Conservation (phyloP, 2,797 vertebrate genomes). For the Parotocinclus haroldoi region DNA sequence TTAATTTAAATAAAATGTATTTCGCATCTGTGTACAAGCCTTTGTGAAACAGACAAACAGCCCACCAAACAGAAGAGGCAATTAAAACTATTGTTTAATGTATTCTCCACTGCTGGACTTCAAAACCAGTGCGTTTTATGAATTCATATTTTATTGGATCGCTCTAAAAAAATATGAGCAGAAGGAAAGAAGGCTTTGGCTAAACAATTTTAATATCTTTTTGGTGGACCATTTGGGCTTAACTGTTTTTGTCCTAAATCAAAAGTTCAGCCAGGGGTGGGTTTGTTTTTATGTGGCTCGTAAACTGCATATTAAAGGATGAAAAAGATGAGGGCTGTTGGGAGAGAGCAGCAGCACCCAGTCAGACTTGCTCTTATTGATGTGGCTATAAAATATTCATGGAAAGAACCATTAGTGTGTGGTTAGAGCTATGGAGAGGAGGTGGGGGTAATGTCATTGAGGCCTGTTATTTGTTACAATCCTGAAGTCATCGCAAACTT, state of each 20-base stretch:
- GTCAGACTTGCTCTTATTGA: slow-evolving; percentile 54
- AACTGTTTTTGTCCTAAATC: slow-evolving; percentile 51
- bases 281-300: slow-evolving; percentile 59
- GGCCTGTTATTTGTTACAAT: slow-evolving; percentile 48
- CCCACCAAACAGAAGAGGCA: slow-evolving; percentile 25
- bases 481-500: slow-evolving; percentile 46
- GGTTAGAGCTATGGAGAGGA: slow-evolving; percentile 51
- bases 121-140: slow-evolving; percentile 48
- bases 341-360: slow-evolving; percentile 46
- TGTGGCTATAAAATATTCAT: slow-evolving; percentile 59
- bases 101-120: slow-evolving; percentile 39
- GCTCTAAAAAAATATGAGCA: slow-evolving; percentile 42
- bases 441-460: slow-evolving; percentile 51
- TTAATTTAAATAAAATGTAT: slow-evolving; percentile 3
- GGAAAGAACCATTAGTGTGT: slow-evolving; percentile 55
- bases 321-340: slow-evolving; percentile 48
- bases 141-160: slow-evolving; percentile 48
- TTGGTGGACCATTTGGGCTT: slow-evolving; percentile 41
- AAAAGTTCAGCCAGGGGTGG: slow-evolving; percentile 54
- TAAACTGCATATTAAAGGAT: slow-evolving; percentile 60
- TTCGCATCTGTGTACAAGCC: neutral
- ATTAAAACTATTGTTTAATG: slow-evolving; percentile 34
- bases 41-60: slow-evolving; percentile 11
- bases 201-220: slow-evolving; percentile 51
- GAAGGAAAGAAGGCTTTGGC: slow-evolving; percentile 46